Evolutionary conservation across 2,113 vertebrate species (phyloP).

Genomic region (Cinclus mexicanus): DNA sequence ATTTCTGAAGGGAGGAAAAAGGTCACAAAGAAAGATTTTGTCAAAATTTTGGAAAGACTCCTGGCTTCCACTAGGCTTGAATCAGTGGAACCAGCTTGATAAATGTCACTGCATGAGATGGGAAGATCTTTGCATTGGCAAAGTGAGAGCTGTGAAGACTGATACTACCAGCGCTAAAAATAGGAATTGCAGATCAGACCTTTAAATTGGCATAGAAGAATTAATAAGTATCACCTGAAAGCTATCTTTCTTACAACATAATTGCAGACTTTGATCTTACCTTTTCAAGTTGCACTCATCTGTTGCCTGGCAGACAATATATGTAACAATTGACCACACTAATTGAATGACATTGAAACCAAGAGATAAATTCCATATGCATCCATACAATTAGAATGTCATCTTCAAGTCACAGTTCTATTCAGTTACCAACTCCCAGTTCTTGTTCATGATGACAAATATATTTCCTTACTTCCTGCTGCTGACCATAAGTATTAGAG

Average conservation of each 20-base stretch:
- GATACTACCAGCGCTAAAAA: neutral
- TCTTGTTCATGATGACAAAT: neutral
- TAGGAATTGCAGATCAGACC: neutral
- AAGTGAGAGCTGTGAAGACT: neutral
- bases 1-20: neutral
- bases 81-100: neutral
- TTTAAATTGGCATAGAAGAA: neutral
- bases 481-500: neutral
- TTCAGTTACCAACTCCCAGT: neutral
- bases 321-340: neutral
- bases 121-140: neutral
- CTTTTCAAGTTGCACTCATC: neutral
- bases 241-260: neutral
- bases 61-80: neutral
- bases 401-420: neutral
- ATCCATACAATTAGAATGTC: neutral
- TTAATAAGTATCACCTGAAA: neutral
- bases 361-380: neutral
- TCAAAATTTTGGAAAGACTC: constrained; percentile 1
- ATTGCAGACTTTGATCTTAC: neutral
- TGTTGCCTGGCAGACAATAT: neutral
- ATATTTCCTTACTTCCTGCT: neutral
- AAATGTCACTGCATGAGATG: neutral
- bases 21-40: neutral
- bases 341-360: neutral